phyloP scores from a whole-genome alignment of 2,888 invertebrate species.

The Polia nebulosa region DNA sequence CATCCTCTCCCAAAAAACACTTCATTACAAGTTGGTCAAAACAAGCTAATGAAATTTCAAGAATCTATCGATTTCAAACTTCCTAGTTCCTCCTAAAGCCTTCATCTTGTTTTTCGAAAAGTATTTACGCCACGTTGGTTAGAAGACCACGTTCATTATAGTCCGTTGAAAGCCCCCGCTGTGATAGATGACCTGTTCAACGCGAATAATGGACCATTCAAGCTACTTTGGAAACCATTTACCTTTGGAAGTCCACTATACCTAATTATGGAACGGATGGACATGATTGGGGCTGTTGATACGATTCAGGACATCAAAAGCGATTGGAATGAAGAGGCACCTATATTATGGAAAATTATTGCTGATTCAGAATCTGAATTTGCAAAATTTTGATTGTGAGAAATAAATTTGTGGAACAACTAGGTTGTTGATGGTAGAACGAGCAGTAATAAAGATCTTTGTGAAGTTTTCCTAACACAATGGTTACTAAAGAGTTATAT shows the following conservation, averaged over 20 bases:
- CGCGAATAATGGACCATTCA: constrained; percentile 84
- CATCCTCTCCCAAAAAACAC: constrained; percentile 17
- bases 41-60: constrained; percentile 44
- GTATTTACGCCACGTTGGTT: constrained; percentile 63
- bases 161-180: constrained; percentile 76
- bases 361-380: constrained; percentile 30
- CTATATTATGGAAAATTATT: constrained; percentile 13
- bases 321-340: constrained; percentile 4
- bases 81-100: constrained; percentile 18
- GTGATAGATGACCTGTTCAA: constrained; percentile 85
- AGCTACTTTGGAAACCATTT: constrained; percentile 72
- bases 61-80: constrained; percentile 29
- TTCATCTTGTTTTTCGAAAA: constrained; percentile 51
- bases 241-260: constrained; percentile 64
- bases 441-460: constrained; percentile 1
- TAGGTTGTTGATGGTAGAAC: constrained; percentile 4
- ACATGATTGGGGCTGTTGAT: constrained; percentile 54
- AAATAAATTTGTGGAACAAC: constrained; percentile 17
- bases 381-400: constrained; percentile 19
- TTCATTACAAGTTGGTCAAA: constrained; percentile 11
- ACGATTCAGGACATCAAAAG: constrained; percentile 43
- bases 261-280: constrained; percentile 62
- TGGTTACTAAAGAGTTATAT: background rate
- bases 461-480: constrained; percentile 7
- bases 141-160: constrained; percentile 79